Percentiles rank a stretch among this genome's conserved stretches.
Conservation (phyloP, 2,797 vertebrate species). For the Lycodopsis pacificus region DNA sequence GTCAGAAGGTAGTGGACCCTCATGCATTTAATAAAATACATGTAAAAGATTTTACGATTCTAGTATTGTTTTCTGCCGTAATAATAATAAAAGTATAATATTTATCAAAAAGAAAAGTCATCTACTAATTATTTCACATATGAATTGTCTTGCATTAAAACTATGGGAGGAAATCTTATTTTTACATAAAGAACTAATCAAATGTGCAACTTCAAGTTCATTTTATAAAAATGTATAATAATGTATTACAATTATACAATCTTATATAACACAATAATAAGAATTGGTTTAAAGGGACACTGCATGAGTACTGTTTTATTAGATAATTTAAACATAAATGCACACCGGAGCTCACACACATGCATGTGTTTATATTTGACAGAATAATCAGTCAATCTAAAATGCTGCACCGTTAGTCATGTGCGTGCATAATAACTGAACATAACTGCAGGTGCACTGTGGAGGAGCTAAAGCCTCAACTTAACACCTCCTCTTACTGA, state of each 20-base stretch:
- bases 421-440: neutral
- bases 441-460: neutral
- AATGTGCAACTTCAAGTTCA: neutral
- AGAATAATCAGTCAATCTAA: neutral
- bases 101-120: no score
- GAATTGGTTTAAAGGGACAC: neutral
- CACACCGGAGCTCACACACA: neutral
- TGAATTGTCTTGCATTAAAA: neutral
- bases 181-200: neutral
- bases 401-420: neutral
- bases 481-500: slow-evolving; percentile 1
- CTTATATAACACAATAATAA: neutral
- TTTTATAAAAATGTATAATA: neutral
- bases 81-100: no score
- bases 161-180: no score
- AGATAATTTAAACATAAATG: neutral
- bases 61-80: no score
- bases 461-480: neutral
- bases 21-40: neutral
- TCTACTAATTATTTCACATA: no score
- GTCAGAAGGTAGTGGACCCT: neutral
- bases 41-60: no score
- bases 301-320: neutral
- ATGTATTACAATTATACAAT: neutral
- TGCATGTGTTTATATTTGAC: neutral